Evolutionary conservation across 2,797 vertebrate species (phyloP), one percentile per base, ranked within the genome.

Genomic region (Gallirallus australis): DNA sequence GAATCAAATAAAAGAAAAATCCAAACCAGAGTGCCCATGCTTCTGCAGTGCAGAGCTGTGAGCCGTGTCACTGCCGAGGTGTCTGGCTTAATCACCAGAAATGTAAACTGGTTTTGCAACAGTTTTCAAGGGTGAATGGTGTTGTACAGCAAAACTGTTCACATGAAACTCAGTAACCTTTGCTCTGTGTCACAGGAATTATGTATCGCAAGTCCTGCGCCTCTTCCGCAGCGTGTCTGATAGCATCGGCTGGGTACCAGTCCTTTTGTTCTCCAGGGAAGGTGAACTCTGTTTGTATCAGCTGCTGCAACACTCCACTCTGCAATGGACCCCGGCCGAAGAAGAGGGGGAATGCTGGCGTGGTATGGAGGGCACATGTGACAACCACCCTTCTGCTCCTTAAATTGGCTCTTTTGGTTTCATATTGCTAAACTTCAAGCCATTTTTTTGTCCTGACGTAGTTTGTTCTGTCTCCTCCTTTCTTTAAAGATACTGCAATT

Each of bases 201-300:
- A 98, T 99, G 98, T 99, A 99, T 95, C 98, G 99, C 90, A 99
- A 99, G 97, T 99, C 99, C 2, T 99, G 99, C 7, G 99, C 99
- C 0, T 99, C 99, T 0, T 99, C 99, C 0, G 99, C 98, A 1
- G 99, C 99, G 7, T 99, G 99, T 86, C 99, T 99, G 96, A 99
- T 99, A 33, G 98, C 99, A 95, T 99, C 99, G 0, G 99, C 99
- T 0, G 99, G 99, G 35, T 99, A 99, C 98, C 99, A 99, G 97
- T 99, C 99, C 98, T 99, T 99, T 97, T 99, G 99, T 94, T 99
- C 99, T 8, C 98, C 98, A 0, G 99, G 99, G 90, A 98, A 98
- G 97, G 97, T 99, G 93, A 99, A 99, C 98, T 99, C 99, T 0
- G 99, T 99, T 40, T 99, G 99, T 94, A 99, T 99, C 98, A 99